Evolutionary conservation across 2,888 invertebrate species (phyloP), one percentile per base, ranked within the genome.

Genomic region (Bimastos eiseni): DNA sequence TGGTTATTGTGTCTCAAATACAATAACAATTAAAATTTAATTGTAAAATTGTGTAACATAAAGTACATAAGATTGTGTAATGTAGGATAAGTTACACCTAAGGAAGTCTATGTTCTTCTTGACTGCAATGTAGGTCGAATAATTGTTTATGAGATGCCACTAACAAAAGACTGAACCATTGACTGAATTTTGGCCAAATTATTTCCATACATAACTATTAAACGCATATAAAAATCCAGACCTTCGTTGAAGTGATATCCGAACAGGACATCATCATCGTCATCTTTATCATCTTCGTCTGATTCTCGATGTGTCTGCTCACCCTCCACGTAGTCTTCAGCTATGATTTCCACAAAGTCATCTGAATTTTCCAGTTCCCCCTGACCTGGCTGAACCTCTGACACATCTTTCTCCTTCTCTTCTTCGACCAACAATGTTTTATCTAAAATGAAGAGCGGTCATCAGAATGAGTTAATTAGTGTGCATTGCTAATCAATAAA

Each of bases 231-330:
- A 37, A n/a, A 24, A 30, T 37, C 36, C 41, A 3, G 19, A 90
- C 90, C 36, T 4, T 90, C 90, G 84, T 90, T 90, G 90, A 90
- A 90, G 38, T 90, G 70, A 41, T 38, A 83, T 33, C 90, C 90
- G 30, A 83, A n/a, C 70, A 90, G 24, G 33, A 6, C n/a, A 21
- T 84, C 89, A 89, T 84, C 34, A 33, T 84, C 84, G 13, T 36
- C 86, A 86, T 84, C 55, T 30, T 55, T 15, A 84, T 86, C 34
- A 36, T 34, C 86, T 1, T 86, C 34, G 36, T 86, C 86, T 86
- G 86, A 86, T 86, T 86, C n/a, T 3, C 11, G 30, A 70, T 30
- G n/a, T 8, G n/a, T n/a, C 30, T 70, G 30, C n/a, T 70, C n/a
- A n/a, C 1, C 70, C 11, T 70, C 70, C 11, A 11, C 70, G 1